Evolutionary conservation across 2,888 invertebrate species (phyloP).

Genomic region (Spatulosminthurus flaviceps): DNA sequence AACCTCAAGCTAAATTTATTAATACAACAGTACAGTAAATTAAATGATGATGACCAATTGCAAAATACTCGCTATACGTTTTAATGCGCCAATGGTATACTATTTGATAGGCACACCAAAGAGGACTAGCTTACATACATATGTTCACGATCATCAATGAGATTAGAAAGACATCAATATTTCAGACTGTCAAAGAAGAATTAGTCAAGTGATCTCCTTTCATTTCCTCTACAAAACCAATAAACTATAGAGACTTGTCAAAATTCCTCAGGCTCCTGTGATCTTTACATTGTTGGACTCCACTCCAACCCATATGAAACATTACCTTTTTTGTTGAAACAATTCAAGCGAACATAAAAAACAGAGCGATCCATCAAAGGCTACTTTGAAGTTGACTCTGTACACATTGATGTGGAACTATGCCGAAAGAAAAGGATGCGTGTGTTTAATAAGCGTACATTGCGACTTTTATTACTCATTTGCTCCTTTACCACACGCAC

Average conservation of each 20-base stretch:
- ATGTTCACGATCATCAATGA: too few species aligned
- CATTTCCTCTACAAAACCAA: not conserved
- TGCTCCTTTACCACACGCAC: conserved; percentile 3
- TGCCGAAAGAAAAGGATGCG: too few species aligned
- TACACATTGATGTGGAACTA: too few species aligned
- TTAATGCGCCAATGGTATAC: not conserved
- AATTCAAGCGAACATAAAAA: not conserved
- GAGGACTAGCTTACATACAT: too few species aligned
- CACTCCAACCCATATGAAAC: not conserved
- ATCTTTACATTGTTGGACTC: too few species aligned
- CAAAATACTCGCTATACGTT: not conserved
- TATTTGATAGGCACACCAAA: too few species aligned
- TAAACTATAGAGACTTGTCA: not conserved
- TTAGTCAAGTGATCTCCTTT: not conserved
- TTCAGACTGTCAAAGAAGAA: not conserved
- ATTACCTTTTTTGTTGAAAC: not conserved
- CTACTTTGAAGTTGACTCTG: not conserved
- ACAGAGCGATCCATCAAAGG: not conserved
- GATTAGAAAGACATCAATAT: not conserved
- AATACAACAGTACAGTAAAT: not conserved
- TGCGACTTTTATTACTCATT: not conserved
- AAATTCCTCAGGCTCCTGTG: not conserved
- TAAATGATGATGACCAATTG: not conserved
- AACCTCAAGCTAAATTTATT: not conserved
- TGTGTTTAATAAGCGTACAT: too few species aligned